Evolutionary conservation across 1,140 invertebrate species (phyloP), one percentile per base, ranked within the genome.

Genomic region (Lithobius niger): DNA sequence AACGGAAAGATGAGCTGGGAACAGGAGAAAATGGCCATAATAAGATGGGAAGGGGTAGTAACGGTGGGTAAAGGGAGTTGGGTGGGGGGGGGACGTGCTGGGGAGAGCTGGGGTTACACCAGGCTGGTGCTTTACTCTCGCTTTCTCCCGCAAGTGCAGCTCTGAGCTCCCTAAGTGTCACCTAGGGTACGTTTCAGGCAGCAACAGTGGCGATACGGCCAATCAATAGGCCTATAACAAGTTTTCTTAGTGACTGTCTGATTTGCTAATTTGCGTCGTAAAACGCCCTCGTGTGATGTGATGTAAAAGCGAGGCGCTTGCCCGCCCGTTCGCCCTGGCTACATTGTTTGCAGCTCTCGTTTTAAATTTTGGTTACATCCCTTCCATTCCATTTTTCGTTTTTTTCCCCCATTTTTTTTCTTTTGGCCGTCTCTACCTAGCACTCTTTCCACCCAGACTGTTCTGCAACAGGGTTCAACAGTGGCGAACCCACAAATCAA

Each of bases 11-110:
- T 70, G 69, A 71, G 65, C 66, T 68, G 66, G 65, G 65, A 65
- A 66, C 67, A 68, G 71, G 71, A 68, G 69, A 67, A 64, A 69
- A 65, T 61, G 69, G 69, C 69, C 71, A 72, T 71, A 72, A 68
- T 72, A 73, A 68, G 70, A 71, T 13, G 68, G 69, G 68, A 67
- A 70, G 52, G 73, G 71, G 73, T 71, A 40, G 31, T 13, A 18
- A 18, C 31, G 31, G 18, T 10, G 31, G 31, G 18, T 10, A 10
- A 40, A 40, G 18, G 31, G 31, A 18, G 10, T 40, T 40, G 31
- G 31, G 10, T 40, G 31, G 31, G 31, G 10, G n/a, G n/a, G n/a
- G n/a, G n/a, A n/a, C n/a, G n/a, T n/a, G n/a, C n/a, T n/a, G n/a
- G n/a, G n/a, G n/a, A n/a, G n/a, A n/a, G n/a, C n/a, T n/a, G n/a